phyloP scores from a whole-genome alignment of 2,888 invertebrate species.

The Sialis lutaria region DNA sequence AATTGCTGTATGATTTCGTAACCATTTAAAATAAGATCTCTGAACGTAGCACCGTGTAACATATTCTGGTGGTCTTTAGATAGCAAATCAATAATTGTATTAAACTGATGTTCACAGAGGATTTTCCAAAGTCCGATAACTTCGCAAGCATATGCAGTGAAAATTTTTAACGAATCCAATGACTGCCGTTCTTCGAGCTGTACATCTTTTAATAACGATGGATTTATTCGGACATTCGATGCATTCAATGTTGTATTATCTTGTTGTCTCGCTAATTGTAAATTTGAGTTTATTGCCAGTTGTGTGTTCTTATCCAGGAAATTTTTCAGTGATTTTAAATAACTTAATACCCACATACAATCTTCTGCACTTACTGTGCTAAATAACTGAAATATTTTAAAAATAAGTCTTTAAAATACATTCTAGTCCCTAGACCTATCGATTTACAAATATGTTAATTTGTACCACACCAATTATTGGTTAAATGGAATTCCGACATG shows the following conservation, averaged over 20 bases:
- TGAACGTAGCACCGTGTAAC: slow-evolving; percentile 43
- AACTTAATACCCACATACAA: slow-evolving; percentile 52
- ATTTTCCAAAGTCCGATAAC: slow-evolving; percentile 87
- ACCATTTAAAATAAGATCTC: slow-evolving; percentile 62
- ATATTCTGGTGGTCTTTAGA: slow-evolving; percentile 46
- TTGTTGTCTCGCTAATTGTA: neutral
- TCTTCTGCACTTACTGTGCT: slow-evolving; percentile 53
- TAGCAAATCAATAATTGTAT: slow-evolving; percentile 52
- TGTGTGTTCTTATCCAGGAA: slow-evolving; percentile 58
- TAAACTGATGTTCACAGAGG: slow-evolving; percentile 81
- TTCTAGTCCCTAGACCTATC: too few relatives aligned
- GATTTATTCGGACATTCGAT: slow-evolving; percentile 12
- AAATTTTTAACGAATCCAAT: slow-evolving; percentile 51
- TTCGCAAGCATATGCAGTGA: slow-evolving; percentile 59
- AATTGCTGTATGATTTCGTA: slow-evolving; percentile 59
- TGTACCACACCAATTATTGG: neutral
- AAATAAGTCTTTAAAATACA: slow-evolving; percentile 5
- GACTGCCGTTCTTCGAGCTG: slow-evolving; percentile 57
- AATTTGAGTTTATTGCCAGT: slow-evolving; percentile 15
- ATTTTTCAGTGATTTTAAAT: slow-evolving; percentile 52
- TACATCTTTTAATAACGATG: slow-evolving; percentile 24
- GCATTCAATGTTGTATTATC: neutral
- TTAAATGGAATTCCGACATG: neutral
- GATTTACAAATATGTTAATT: neutral
- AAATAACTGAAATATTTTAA: slow-evolving; percentile 32